These are phyloP conservation scores for Panthera leo DNA, from an alignment of 2,113 vertebrate species.

Conservation along the genomic window DNA sequence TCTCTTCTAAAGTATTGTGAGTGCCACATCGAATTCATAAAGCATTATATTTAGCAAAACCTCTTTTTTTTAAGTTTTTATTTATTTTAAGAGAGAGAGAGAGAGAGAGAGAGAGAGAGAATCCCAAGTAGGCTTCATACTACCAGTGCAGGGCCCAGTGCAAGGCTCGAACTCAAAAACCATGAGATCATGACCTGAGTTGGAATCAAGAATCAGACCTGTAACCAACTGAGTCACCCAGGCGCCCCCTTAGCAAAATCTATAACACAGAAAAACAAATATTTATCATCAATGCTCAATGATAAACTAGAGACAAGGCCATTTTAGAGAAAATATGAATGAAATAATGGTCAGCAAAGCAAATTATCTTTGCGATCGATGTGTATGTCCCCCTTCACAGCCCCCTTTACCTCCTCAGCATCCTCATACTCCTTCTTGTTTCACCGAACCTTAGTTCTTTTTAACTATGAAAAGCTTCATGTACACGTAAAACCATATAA, in stretches of 20 bases:
- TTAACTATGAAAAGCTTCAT: neutral
- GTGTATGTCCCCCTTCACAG: rapidly evolving
- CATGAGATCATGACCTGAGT: too few species aligned
- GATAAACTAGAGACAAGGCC: neutral
- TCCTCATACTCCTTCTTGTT: neutral
- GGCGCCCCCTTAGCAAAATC: neutral
- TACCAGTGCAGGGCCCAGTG: too few species aligned
- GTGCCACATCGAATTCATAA: neutral
- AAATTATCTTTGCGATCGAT: neutral
- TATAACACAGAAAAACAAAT: neutral
- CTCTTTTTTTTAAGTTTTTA: neutral
- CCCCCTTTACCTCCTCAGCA: neutral
- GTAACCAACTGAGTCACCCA: too few species aligned
- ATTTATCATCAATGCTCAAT: neutral
- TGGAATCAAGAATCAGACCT: too few species aligned
- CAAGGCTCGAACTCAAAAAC: too few species aligned
- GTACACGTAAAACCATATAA: neutral
- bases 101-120: too few species aligned
- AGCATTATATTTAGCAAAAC: neutral
- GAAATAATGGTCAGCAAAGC: neutral
- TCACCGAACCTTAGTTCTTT: neutral
- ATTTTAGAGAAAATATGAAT: slow-evolving; percentile 24
- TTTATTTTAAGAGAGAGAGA: too few species aligned
- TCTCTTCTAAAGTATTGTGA: neutral
- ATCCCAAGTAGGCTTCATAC: too few species aligned